phyloP scores from a whole-genome alignment of 2,113 vertebrate species.

The Antechinus stuartii region DNA sequence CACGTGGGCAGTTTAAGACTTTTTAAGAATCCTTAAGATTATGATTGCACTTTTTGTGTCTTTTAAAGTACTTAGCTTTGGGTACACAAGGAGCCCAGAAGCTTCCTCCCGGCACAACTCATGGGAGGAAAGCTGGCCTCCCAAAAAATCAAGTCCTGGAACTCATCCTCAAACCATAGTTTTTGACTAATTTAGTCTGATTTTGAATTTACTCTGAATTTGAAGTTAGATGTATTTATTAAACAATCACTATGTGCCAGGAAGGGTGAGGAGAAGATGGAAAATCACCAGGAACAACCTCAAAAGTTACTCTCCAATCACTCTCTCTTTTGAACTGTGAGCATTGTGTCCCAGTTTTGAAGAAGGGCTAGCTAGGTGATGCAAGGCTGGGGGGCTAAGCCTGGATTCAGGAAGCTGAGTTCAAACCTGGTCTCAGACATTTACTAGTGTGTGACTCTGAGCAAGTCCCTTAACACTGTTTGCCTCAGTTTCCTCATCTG shows the following conservation, averaged over 20 bases:
- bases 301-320: background rate
- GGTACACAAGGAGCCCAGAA: no score
- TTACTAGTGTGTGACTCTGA: background rate
- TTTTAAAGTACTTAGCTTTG: background rate
- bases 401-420: background rate
- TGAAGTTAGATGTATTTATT: background rate
- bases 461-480: background rate
- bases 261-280: background rate
- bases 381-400: background rate
- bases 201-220: background rate
- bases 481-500: background rate
- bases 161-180: no score
- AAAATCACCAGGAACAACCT: background rate
- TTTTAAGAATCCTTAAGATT: no score
- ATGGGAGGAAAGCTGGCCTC: no score
- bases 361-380: background rate
- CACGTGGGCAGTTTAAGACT: no score
- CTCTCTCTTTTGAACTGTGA: background rate
- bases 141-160: no score
- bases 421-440: background rate
- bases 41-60: background rate
- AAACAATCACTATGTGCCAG: background rate
- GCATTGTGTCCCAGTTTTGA: background rate
- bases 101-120: no score
- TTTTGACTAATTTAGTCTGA: background rate